phyloP scores from a whole-genome alignment of 2,888 invertebrate genomes.

The Trissolcus japonicus region DNA sequence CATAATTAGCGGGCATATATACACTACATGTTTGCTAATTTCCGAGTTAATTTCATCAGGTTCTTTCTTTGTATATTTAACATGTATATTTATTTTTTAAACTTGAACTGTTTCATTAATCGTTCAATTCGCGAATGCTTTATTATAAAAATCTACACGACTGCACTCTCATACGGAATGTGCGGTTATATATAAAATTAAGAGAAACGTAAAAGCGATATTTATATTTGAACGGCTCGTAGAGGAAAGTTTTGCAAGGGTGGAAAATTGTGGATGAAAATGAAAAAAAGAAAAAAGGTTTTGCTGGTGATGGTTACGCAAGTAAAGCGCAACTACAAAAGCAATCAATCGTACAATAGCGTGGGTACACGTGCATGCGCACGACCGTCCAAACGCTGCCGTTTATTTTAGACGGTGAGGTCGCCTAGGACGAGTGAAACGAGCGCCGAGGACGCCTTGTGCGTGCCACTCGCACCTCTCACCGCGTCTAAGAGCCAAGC shows the following conservation, averaged over 20 bases:
- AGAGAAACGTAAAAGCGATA: too few relatives aligned
- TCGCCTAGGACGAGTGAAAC: slow-evolving; percentile 72
- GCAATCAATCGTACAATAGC: slow-evolving; percentile 57
- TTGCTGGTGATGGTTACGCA: slow-evolving; percentile 4
- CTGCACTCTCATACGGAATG: too few relatives aligned
- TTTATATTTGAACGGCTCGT: too few relatives aligned
- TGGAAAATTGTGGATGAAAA: not conserved
- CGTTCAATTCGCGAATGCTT: too few relatives aligned
- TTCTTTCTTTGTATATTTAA: too few relatives aligned
- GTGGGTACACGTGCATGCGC: slow-evolving; percentile 52
- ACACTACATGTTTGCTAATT: too few relatives aligned
- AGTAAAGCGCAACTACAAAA: slow-evolving; percentile 15
- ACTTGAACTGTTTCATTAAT: too few relatives aligned
- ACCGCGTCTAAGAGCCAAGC: slow-evolving; percentile 62
- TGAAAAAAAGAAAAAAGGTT: not conserved
- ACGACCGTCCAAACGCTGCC: slow-evolving; percentile 63
- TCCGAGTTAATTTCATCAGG: too few relatives aligned
- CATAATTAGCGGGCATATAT: too few relatives aligned
- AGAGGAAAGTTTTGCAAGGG: not conserved
- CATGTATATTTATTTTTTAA: too few relatives aligned
- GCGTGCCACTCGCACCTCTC: slow-evolving; percentile 60
- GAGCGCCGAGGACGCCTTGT: slow-evolving; percentile 70
- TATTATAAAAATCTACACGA: too few relatives aligned
- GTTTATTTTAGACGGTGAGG: slow-evolving; percentile 72
- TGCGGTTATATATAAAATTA: too few relatives aligned